These are phyloP conservation scores for Bufo bufo DNA, from an alignment of 2,113 vertebrate genomes.

Conservation along the genomic window DNA sequence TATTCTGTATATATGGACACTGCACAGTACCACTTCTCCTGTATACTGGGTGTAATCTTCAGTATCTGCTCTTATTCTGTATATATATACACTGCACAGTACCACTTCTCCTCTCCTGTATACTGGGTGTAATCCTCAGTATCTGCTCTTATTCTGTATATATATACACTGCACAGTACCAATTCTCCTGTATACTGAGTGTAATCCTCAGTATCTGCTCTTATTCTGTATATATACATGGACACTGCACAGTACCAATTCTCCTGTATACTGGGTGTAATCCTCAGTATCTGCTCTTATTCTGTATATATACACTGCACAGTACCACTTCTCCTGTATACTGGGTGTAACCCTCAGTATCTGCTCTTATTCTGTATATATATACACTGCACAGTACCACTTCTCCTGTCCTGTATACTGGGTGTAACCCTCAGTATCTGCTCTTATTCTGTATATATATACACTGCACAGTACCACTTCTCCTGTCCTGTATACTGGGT, in stretches of 20 bases:
- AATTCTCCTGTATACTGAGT: too few species aligned
- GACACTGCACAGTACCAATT: background rate
- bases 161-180: too few species aligned
- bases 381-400: background rate
- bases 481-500: background rate
- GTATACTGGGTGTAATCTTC: too few species aligned
- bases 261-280: background rate
- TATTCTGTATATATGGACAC: too few species aligned
- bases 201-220: too few species aligned
- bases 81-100: too few species aligned
- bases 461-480: background rate
- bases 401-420: background rate
- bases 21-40: too few species aligned
- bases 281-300: background rate
- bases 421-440: background rate
- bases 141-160: too few species aligned
- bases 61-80: too few species aligned
- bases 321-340: constrained; percentile 8
- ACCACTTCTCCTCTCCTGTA: too few species aligned
- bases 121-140: too few species aligned
- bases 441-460: background rate
- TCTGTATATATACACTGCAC: background rate
- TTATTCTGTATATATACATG: too few species aligned
- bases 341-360: background rate
- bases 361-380: background rate